Evolutionary conservation across 2,113 vertebrate species (phyloP).

Genomic region (Brachyhypopomus occidentalis): DNA sequence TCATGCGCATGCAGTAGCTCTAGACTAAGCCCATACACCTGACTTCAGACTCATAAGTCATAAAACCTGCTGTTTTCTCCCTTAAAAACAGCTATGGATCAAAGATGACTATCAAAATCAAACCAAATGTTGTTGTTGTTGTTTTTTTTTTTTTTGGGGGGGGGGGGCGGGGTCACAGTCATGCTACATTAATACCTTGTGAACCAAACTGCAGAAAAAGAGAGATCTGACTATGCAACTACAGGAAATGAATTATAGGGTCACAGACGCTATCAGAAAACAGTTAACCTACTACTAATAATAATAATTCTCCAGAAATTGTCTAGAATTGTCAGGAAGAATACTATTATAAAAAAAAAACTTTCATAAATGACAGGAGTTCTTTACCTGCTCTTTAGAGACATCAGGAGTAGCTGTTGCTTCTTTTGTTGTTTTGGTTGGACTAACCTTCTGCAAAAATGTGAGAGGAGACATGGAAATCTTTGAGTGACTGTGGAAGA

Average conservation of each 20-base stretch:
- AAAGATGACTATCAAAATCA: not conserved
- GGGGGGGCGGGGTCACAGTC: too few relatives aligned
- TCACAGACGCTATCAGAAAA: not conserved
- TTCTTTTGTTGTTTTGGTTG: constrained; percentile 75
- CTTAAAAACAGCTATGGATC: constrained; percentile 1
- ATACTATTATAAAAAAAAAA: not conserved
- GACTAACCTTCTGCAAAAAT: constrained; percentile 65
- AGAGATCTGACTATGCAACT: constrained; percentile 1
- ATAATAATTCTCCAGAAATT: not conserved
- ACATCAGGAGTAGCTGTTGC: constrained; percentile 67
- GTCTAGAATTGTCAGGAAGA: not conserved
- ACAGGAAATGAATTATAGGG: constrained; percentile 4
- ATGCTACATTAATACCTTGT: not conserved
- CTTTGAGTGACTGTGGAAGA: constrained; percentile 43
- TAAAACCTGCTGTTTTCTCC: not conserved
- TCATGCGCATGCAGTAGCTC: constrained; percentile 21
- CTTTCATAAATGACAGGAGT: not conserved
- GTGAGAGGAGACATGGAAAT: constrained; percentile 47
- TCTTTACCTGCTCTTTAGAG: constrained; percentile 75
- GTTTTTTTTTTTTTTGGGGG: not conserved
- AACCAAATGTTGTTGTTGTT: constrained; percentile 9
- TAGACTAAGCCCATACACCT: not conserved
- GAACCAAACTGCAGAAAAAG: constrained; percentile 8
- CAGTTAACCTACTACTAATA: not conserved
- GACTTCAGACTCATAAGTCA: not conserved